Evolutionary conservation across 2,797 vertebrate genomes (phyloP).

Genomic region (Zenarchopterus dispar): DNA sequence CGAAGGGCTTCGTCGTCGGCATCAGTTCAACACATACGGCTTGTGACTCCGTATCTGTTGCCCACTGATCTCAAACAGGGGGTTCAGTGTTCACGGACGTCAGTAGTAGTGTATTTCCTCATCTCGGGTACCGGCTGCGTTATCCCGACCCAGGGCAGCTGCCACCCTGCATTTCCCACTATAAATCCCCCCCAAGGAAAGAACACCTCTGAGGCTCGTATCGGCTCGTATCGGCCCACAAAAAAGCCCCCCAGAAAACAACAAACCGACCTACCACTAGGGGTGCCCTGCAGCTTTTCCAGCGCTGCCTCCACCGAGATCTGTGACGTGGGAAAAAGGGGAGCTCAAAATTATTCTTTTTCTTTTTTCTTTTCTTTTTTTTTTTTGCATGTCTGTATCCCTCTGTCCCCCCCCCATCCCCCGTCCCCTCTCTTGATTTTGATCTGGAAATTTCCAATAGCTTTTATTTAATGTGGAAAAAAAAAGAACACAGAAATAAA

Average conservation of each 20-base stretch:
- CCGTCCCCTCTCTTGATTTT: constrained; percentile 56
- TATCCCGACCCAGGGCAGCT: constrained; percentile 13
- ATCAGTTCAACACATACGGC: constrained; percentile 35
- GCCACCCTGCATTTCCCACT: constrained; percentile 7
- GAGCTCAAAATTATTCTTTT: constrained; percentile 25
- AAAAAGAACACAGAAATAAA: constrained; percentile 83
- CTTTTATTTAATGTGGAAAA: constrained; percentile 83
- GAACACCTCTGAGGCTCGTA: constrained; percentile 16
- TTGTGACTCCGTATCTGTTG: constrained; percentile 23
- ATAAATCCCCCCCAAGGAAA: constrained; percentile 7
- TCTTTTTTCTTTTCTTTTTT: not conserved
- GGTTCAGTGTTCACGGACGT: constrained; percentile 49
- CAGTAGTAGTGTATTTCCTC: not conserved
- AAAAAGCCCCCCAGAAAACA: constrained; percentile 18
- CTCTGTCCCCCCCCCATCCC: constrained; percentile 47
- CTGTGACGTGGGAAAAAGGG: constrained; percentile 41
- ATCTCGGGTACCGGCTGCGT: too few species aligned
- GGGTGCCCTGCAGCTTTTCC: constrained; percentile 42
- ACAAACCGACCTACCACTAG: constrained; percentile 20
- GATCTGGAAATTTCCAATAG: constrained; percentile 78
- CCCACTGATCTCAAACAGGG: not conserved
- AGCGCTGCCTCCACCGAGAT: constrained; percentile 22
- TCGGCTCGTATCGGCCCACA: constrained; percentile 29
- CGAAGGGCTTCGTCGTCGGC: constrained; percentile 68
- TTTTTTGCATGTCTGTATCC: constrained; percentile 76